Evolutionary conservation across 2,113 vertebrate species (phyloP).

Genomic region (Dermatemys mawii): DNA sequence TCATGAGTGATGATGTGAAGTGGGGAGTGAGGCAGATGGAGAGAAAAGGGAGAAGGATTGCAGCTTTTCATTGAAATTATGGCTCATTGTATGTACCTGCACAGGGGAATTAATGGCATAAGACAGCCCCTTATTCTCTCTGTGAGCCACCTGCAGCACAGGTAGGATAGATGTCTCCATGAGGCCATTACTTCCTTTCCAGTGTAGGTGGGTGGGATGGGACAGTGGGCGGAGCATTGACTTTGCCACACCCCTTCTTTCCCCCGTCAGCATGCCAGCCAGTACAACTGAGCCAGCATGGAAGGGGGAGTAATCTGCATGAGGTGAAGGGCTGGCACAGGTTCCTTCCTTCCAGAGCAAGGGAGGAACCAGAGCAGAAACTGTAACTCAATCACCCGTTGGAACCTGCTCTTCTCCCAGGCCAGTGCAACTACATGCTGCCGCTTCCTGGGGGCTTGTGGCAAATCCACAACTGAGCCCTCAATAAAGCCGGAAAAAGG

Average conservation of each 20-base stretch:
- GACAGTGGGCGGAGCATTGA: neutral
- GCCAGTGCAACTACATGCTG: neutral
- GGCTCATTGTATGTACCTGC: neutral
- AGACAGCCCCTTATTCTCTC: rapidly evolving
- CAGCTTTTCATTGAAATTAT: neutral
- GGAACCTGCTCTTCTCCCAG: slow-evolving; percentile 59
- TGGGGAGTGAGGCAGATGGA: slow-evolving; percentile 1
- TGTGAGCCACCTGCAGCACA: neutral
- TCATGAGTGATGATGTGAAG: slow-evolving; percentile 51
- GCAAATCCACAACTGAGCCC: slow-evolving; percentile 61
- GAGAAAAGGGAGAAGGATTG: neutral
- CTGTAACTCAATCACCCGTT: neutral
- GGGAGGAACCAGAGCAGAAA: slow-evolving; percentile 12
- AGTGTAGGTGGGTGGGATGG: neutral
- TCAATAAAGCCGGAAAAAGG: slow-evolving; percentile 66
- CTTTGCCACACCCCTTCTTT: neutral
- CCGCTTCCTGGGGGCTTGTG: slow-evolving; percentile 60
- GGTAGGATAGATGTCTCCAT: neutral
- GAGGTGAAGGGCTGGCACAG: neutral
- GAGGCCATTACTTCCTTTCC: neutral
- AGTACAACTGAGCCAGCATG: rapidly evolving
- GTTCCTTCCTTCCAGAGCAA: neutral
- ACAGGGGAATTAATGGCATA: rapidly evolving
- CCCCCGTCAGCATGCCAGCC: rapidly evolving
- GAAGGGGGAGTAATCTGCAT: neutral